A percentile compares a stretch with the other conserved stretches of the same genome.
Evolutionary conservation across 1,140 invertebrate species (phyloP).

Genomic region (Trigoniulus corallinus): DNA sequence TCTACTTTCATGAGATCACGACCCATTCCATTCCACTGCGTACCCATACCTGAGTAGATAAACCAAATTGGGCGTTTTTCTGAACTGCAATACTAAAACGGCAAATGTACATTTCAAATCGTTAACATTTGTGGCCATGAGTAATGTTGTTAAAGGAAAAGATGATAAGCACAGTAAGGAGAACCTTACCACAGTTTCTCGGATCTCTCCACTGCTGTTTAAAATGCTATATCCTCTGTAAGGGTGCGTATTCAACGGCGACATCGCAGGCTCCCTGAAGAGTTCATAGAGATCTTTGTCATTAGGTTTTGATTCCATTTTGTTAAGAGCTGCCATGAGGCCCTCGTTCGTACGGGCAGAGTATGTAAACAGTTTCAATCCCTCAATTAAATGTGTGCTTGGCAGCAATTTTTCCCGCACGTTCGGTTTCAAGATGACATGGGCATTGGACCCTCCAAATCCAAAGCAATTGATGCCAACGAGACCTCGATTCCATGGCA

Average conservation of each 20-base stretch:
- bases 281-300: neutral
- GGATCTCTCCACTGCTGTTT: neutral
- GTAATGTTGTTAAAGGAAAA: too few relatives aligned
- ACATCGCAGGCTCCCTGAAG: neutral
- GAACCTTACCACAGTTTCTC: neutral
- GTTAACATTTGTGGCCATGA: too few relatives aligned
- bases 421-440: constrained; percentile 30
- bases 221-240: constrained; percentile 1
- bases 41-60: constrained; percentile 91
- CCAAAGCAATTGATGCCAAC: constrained; percentile 44
- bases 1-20: constrained; percentile 62
- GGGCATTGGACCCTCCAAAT: constrained; percentile 45
- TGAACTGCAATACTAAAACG: constrained; percentile 29
- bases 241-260: neutral
- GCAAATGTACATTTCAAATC: too few relatives aligned
- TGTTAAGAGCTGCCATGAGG: constrained; percentile 44
- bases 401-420: neutral
- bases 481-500: constrained; percentile 26
- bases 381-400: neutral
- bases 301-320: constrained; percentile 14
- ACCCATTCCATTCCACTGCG: constrained; percentile 91
- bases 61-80: constrained; percentile 66
- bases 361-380: constrained; percentile 43
- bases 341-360: constrained; percentile 72
- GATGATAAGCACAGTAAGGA: too few relatives aligned